Conservation (phyloP, 2,113 vertebrate genomes). For the Nycticorax nycticorax region DNA sequence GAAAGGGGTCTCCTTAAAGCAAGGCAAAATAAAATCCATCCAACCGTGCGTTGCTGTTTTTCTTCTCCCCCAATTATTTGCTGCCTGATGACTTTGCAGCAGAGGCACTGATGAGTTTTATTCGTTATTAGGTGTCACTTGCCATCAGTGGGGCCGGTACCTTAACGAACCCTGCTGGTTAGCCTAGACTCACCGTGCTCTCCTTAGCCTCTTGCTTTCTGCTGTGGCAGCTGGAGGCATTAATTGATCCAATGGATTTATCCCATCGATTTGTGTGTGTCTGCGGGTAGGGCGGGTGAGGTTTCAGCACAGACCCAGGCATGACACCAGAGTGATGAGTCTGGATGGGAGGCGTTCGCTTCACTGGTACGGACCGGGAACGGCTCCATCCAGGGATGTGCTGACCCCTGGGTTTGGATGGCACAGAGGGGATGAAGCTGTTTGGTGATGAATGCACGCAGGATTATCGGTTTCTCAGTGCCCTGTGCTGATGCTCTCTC, state of each 20-base stretch:
- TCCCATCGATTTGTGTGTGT: not conserved
- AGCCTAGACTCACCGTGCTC: accelerated
- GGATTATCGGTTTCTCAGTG: not conserved
- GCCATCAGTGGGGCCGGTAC: not conserved
- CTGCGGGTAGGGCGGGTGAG: not conserved
- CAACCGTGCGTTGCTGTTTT: accelerated
- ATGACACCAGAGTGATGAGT: not conserved
- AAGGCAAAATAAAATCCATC: not conserved
- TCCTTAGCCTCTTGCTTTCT: not conserved
- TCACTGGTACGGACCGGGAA: accelerated
- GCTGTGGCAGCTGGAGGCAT: not conserved
- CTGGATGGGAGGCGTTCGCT: not conserved
- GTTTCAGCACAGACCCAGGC: accelerated
- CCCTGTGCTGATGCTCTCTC: not conserved
- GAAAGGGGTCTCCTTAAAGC: not conserved
- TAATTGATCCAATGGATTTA: not conserved
- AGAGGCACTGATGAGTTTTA: not conserved
- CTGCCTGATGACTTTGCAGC: not conserved
- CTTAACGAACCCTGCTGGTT: accelerated
- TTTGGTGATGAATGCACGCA: accelerated
- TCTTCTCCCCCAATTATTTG: not conserved
- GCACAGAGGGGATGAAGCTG: accelerated
- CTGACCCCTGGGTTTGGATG: not conserved
- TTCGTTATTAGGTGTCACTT: not conserved
- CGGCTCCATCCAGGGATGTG: not conserved